A percentile compares a stretch with the other conserved stretches of the same genome.
phyloP scores from a whole-genome alignment of 2,888 invertebrate genomes.

The Liposcelis brunnea region DNA sequence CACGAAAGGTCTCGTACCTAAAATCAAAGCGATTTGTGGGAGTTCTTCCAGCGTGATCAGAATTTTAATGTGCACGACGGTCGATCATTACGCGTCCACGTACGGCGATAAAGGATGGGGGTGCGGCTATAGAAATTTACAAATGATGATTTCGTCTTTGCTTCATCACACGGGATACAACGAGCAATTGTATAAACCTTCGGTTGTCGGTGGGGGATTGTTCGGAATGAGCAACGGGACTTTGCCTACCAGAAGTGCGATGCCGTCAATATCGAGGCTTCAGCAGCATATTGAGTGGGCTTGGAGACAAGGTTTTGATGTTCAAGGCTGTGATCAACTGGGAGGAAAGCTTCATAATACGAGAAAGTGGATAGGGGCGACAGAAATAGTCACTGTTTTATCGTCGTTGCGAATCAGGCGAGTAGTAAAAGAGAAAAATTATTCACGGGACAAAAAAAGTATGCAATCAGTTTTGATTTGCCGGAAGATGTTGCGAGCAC shows the following conservation, averaged over 20 bases:
- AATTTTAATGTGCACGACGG: constrained; percentile 58
- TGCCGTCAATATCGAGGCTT: constrained; percentile 70
- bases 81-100: constrained; percentile 74
- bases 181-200: constrained; percentile 29
- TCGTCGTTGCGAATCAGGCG: constrained; percentile 65
- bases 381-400: constrained; percentile 71
- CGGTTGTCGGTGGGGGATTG: constrained; percentile 25
- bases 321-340: constrained; percentile 68
- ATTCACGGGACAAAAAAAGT: not conserved
- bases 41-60: constrained; percentile 44
- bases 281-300: constrained; percentile 72
- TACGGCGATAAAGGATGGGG: constrained; percentile 87
- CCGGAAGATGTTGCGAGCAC: too few relatives aligned
- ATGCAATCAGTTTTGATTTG: too few relatives aligned
- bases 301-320: constrained; percentile 66
- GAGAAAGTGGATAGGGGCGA: constrained; percentile 85
- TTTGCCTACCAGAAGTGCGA: constrained; percentile 39
- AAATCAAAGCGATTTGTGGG: constrained; percentile 20
- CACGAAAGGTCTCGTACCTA: constrained; percentile 43
- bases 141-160: constrained; percentile 77
- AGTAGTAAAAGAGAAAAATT: constrained; percentile 7
- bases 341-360: constrained; percentile 68
- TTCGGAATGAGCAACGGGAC: constrained; percentile 24
- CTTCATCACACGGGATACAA: constrained; percentile 51
- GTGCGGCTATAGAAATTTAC: constrained; percentile 80